Conservation (phyloP, 2,113 vertebrate species). For the Sinocyclocheilus anophthalmus region DNA sequence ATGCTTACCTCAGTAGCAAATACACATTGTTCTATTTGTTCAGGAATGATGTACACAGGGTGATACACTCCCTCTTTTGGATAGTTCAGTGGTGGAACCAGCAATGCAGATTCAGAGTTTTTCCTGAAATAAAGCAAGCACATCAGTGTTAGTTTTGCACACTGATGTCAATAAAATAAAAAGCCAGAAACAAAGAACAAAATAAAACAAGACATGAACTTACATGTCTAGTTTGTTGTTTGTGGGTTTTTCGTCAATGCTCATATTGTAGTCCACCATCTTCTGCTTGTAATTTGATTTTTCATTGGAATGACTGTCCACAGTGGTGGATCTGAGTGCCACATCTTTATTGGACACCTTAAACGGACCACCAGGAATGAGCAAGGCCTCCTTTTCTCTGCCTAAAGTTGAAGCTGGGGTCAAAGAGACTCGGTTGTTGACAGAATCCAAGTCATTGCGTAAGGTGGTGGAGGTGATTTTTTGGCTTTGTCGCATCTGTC, state of each 20-base stretch:
- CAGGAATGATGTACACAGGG: constrained; percentile 76
- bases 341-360: constrained; percentile 81
- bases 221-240: constrained; percentile 77
- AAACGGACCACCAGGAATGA: constrained; percentile 69
- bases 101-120: constrained; percentile 67
- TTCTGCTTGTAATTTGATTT: constrained; percentile 76
- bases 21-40: constrained; percentile 75
- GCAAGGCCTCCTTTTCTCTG: constrained; percentile 78
- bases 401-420: constrained; percentile 49
- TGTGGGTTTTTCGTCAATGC: constrained; percentile 63
- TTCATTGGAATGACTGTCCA: constrained; percentile 64
- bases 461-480: constrained; percentile 53
- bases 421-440: constrained; percentile 75
- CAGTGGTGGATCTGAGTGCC: constrained; percentile 53
- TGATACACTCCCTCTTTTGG: constrained; percentile 74
- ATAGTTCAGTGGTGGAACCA: constrained; percentile 63
- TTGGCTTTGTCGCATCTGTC: constrained; percentile 65
- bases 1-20: constrained; percentile 82
- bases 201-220: constrained; percentile 34
- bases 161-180: not conserved
- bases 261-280: constrained; percentile 76
- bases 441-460: constrained; percentile 76
- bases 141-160: not conserved
- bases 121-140: constrained; percentile 60
- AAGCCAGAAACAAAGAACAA: not conserved